Conservation (phyloP, 30 jellyfish, hydroid and myxozoan genomes). For the Haliclystus octoradiatus region DNA sequence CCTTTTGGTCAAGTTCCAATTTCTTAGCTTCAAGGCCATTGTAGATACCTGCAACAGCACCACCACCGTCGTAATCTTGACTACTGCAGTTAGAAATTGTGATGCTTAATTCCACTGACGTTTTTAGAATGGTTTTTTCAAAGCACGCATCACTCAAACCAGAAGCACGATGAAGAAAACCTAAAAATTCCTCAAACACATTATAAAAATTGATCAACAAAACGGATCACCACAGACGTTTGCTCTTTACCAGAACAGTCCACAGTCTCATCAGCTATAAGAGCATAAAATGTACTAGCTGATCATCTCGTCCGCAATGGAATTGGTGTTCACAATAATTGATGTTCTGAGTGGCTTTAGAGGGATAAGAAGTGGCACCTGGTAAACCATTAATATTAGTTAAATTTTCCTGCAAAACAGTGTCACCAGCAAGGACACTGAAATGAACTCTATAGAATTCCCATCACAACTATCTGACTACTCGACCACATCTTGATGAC, state of each 20-base stretch:
- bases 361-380: slow-evolving; percentile 29
- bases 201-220: slow-evolving; percentile 4
- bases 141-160: slow-evolving; percentile 57
- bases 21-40: neutral
- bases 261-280: neutral
- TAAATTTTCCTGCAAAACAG: too few species aligned
- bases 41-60: neutral
- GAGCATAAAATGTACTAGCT: neutral
- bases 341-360: slow-evolving; percentile 53
- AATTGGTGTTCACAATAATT: slow-evolving; percentile 25
- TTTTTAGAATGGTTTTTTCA: slow-evolving; percentile 1
- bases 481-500: too few species aligned
- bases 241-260: slow-evolving; percentile 21
- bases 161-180: slow-evolving; percentile 25
- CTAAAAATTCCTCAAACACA: slow-evolving; percentile 36
- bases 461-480: too few species aligned
- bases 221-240: slow-evolving; percentile 17
- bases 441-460: too few species aligned
- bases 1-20: neutral
- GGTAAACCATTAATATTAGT: too few species aligned
- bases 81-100: neutral
- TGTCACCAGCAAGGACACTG: too few species aligned
- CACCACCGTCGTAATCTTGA: neutral
- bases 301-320: neutral
- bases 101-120: neutral